Conservation (phyloP, 2,888 invertebrate species). For the Steinernema scapterisci region DNA sequence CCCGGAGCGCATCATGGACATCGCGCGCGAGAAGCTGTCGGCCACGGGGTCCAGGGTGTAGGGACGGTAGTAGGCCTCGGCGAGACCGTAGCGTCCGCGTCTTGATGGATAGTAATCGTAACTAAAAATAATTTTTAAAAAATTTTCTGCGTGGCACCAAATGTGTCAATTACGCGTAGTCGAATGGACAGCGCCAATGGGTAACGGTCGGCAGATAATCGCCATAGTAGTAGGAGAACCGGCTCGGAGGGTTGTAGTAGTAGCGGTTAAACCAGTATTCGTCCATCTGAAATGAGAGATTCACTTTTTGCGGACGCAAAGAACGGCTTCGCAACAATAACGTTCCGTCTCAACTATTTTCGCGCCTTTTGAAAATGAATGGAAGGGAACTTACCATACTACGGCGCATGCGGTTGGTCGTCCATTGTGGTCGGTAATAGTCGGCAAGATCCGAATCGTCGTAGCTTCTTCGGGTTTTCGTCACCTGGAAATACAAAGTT, state of each 20-base stretch:
- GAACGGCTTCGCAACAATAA: neutral
- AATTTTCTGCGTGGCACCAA: neutral
- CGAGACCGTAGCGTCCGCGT: slow-evolving; percentile 18
- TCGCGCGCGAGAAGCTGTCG: slow-evolving; percentile 3
- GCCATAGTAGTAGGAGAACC: slow-evolving; percentile 29
- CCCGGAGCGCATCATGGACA: slow-evolving; percentile 42
- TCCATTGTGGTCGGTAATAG: slow-evolving; percentile 25
- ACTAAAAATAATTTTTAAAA: neutral
- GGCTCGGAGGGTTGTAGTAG: slow-evolving; percentile 27
- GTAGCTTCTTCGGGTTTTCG: neutral
- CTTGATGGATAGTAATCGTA: slow-evolving; percentile 23
- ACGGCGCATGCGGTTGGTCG: neutral
- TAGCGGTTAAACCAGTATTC: slow-evolving; percentile 30
- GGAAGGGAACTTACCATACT: slow-evolving; percentile 11
- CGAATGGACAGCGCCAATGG: slow-evolving; percentile 30
- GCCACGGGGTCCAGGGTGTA: slow-evolving; percentile 25
- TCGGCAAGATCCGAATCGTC: slow-evolving; percentile 20
- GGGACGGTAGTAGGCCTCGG: slow-evolving; percentile 4
- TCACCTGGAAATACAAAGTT: neutral
- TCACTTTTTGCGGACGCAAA: neutral
- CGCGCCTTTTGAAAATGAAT: neutral
- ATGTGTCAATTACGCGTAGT: slow-evolving; percentile 30
- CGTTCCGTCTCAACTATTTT: neutral
- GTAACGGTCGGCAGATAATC: slow-evolving; percentile 28
- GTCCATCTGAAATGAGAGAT: slow-evolving; percentile 19